Evolutionary conservation across 2,113 vertebrate genomes (phyloP).

Genomic region (Rhea americana): DNA sequence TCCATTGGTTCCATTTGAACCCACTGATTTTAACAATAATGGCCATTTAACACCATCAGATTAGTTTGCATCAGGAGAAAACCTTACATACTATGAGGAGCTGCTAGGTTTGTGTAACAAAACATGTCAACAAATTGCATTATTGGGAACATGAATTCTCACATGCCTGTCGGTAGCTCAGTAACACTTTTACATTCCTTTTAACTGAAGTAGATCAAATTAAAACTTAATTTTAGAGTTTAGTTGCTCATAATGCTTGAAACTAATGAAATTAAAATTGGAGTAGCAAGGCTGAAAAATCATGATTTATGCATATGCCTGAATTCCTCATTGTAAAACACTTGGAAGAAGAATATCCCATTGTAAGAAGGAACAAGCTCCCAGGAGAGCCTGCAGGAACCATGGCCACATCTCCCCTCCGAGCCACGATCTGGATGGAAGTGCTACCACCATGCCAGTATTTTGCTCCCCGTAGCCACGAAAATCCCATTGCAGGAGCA

Average conservation of each 20-base stretch:
- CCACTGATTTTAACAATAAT: background rate
- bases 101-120: background rate
- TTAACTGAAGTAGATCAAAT: background rate
- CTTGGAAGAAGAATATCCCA: background rate
- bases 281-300: background rate
- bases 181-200: background rate
- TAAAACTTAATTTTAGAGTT: background rate
- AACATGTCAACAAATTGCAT: background rate
- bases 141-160: background rate
- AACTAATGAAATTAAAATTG: background rate
- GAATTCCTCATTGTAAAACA: background rate
- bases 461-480: background rate
- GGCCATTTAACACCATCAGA: background rate
- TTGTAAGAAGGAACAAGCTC: background rate
- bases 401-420: background rate
- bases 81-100: background rate
- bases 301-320: background rate
- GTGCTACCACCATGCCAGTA: background rate
- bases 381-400: background rate
- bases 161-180: background rate
- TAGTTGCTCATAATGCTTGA: background rate
- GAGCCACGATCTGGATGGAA: background rate
- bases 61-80: background rate
- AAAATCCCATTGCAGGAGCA: background rate
- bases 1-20: background rate